Base-by-base conservation (phyloP, 2,888 invertebrate genomes). In the Leistus spinibarbis region DNA sequence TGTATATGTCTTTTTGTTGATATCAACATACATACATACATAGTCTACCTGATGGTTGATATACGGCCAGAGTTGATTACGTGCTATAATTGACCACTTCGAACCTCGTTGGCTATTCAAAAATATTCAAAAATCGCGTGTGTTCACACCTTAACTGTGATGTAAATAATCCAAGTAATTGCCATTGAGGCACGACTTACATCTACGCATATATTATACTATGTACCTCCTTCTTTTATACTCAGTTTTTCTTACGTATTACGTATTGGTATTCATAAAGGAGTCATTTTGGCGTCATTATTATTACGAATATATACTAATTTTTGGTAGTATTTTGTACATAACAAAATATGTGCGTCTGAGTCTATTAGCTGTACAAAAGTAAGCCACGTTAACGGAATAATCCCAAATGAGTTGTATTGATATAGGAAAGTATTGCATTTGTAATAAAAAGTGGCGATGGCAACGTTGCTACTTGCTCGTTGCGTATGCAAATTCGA, bases 401-500 rank as follows among this genome's bases (percentile, higher is more conserved):
- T 24, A 7, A 10, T 40, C 13, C 13, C 13, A 10, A 1, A 40
- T 10, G 40, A 40, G 7, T 10, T 7, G 5, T 7, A 24, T 24
- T 4, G 3, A 24, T 24, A 24, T 24, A 24, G 3, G 7, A 1
- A 40, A 3, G 5, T 40, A 40, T 40, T 40, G 40, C 40, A 7
- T 40, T 1, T 5, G 5, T 40, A 40, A 7, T 40, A 40, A 13
- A 5, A 40, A 40, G n/a, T 19, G 2, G 13, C 16, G 24, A 63
- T 63, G 16, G 17, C 23, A 3, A 20, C 20, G 64, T 63, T 64
- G 20, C 27, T 23, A 57, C 60, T n/a, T 57, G 54, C 10, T 68
- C 23, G 63, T 73, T 9, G 16, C 66, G 27, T 73, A 65, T 73
- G 72, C 60, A 73, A 73, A 73, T 72, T 66, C 60, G 27, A 66